Evolutionary conservation across 37 sponge, comb jelly and placozoan genomes (phyloP).

Genomic region (Tethya wilhelma): DNA sequence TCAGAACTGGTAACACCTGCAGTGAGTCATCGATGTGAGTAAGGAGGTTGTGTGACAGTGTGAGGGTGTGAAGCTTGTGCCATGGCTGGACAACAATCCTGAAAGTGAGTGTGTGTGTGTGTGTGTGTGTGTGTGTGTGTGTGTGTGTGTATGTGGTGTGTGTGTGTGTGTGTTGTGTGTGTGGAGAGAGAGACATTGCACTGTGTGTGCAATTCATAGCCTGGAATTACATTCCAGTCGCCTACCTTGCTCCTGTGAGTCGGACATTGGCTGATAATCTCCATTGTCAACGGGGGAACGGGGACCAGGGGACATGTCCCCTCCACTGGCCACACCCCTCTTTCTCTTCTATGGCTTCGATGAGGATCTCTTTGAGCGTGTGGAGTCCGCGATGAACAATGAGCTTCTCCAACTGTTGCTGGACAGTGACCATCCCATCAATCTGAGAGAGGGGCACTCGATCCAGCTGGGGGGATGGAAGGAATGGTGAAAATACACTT

Average conservation of each 20-base stretch:
- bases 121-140: not conserved
- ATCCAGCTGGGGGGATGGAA: conserved; percentile 66
- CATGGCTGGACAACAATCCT: conserved; percentile 85
- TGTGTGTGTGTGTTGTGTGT: conserved; percentile 5
- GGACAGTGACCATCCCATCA: conserved; percentile 34
- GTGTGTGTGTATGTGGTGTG: conserved; percentile 1
- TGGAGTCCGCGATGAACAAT: conserved; percentile 22
- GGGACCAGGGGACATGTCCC: not conserved
- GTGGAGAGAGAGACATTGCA: not conserved
- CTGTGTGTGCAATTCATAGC: not conserved
- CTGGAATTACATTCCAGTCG: no score
- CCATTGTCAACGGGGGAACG: conserved; percentile 23
- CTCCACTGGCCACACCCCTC: not conserved
- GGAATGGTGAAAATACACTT: not conserved
- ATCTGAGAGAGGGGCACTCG: conserved; percentile 55
- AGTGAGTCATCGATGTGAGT: conserved; percentile 66
- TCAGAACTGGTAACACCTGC: conserved; percentile 62
- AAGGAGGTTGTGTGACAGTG: conserved; percentile 69
- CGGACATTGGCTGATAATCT: conserved; percentile 60
- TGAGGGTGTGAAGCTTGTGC: conserved; percentile 67
- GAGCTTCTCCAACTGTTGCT: conserved; percentile 56
- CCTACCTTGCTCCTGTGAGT: conserved; percentile 50
- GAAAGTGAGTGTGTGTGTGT: conserved; percentile 1
- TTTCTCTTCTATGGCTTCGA: conserved; percentile 67
- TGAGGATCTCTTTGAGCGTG: conserved; percentile 53